These are phyloP conservation scores for Zaprionus lineosus DNA, from an alignment of 2,888 invertebrate genomes.

Conservation along the genomic window DNA sequence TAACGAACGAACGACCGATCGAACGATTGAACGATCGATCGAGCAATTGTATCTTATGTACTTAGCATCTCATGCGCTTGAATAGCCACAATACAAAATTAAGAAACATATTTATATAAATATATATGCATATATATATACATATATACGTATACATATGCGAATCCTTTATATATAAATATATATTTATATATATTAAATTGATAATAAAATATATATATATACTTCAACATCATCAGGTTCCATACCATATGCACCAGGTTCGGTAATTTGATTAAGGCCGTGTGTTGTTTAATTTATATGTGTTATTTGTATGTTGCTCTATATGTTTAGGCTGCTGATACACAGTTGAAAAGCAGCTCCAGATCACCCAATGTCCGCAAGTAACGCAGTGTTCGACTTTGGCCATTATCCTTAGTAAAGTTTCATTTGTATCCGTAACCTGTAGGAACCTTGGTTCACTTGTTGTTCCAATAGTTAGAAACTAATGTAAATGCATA, in stretches of 20 bases:
- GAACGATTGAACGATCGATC: too few relatives aligned
- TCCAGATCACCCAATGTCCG: slow-evolving; percentile 29
- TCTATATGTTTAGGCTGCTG: slow-evolving; percentile 26
- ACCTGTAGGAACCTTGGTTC: slow-evolving; percentile 58
- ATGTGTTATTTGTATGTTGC: slow-evolving; percentile 29
- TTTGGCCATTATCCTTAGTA: slow-evolving; percentile 16
- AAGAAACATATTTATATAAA: slow-evolving; percentile 12
- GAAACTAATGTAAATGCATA: slow-evolving; percentile 15
- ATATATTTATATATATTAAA: slow-evolving; percentile 18
- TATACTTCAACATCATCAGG: slow-evolving; percentile 67
- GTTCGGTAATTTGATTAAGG: slow-evolving; percentile 66
- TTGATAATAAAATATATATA: slow-evolving; percentile 9
- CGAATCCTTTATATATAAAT: background rate
- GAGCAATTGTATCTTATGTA: slow-evolving; percentile 49
- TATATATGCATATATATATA: slow-evolving; percentile 20
- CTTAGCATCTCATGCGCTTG: slow-evolving; percentile 63
- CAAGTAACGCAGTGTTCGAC: slow-evolving; percentile 24
- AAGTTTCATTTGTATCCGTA: slow-evolving; percentile 39
- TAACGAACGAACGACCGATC: slow-evolving; percentile 48
- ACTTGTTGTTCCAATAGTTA: slow-evolving; percentile 31
- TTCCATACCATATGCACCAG: slow-evolving; percentile 65
- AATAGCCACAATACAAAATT: slow-evolving; percentile 37
- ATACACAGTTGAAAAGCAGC: slow-evolving; percentile 4
- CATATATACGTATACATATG: slow-evolving; percentile 18
- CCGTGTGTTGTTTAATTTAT: slow-evolving; percentile 45